Percentiles rank a stretch among this genome's conserved stretches.
phyloP scores from a whole-genome alignment of 1,140 invertebrate genomes.

The Zaprionus ghesquierei region DNA sequence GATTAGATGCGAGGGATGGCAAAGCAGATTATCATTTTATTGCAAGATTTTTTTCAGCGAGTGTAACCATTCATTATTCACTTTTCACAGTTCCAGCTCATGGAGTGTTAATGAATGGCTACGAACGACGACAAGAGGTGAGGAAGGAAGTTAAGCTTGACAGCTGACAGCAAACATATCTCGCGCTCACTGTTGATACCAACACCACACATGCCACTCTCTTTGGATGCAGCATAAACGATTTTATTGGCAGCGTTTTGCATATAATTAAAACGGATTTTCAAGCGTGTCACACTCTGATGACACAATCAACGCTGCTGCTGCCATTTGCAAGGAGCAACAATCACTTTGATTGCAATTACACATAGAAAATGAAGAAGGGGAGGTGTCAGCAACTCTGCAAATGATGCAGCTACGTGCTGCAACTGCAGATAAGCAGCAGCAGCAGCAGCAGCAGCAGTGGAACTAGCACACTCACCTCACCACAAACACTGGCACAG shows the following conservation, averaged over 20 bases:
- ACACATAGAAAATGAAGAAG: slow-evolving; percentile 24
- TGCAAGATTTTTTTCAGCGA: not conserved
- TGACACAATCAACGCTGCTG: slow-evolving; percentile 40
- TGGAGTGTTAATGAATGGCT: slow-evolving; percentile 52
- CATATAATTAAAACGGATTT: slow-evolving; percentile 57
- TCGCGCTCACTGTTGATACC: too few species aligned
- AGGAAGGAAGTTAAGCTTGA: slow-evolving; percentile 37
- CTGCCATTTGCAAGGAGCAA: slow-evolving; percentile 56
- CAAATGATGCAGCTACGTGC: slow-evolving; percentile 51
- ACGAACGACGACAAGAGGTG: not conserved
- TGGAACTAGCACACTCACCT: not conserved
- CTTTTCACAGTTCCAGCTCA: not conserved
- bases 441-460: not conserved
- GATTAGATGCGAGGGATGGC: not conserved
- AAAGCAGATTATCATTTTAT: not conserved
- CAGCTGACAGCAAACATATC: not conserved
- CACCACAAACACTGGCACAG: slow-evolving; percentile 20
- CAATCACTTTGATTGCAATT: slow-evolving; percentile 74
- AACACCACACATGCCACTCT: not conserved
- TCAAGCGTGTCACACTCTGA: slow-evolving; percentile 32
- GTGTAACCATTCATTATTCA: not conserved
- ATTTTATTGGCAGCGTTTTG: slow-evolving; percentile 42
- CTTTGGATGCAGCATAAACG: slow-evolving; percentile 5
- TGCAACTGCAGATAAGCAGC: slow-evolving; percentile 62
- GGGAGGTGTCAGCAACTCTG: not conserved